These are phyloP conservation scores for Nesogale talazaci DNA, from an alignment of 2,113 vertebrate species.

Conservation along the genomic window DNA sequence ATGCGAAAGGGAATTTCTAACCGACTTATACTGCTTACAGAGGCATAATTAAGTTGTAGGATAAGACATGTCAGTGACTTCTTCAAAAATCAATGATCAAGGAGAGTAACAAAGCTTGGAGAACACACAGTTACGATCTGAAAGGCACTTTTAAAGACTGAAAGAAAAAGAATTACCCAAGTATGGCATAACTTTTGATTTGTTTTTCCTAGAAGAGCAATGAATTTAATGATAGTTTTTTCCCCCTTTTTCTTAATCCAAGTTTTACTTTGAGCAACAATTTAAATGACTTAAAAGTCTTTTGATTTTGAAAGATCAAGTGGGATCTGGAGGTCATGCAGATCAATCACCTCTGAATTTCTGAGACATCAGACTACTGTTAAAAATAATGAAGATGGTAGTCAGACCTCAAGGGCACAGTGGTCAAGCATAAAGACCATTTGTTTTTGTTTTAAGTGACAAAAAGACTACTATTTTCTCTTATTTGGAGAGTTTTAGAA, in stretches of 20 bases:
- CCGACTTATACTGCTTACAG: constrained; percentile 42
- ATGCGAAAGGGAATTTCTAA: constrained; percentile 56
- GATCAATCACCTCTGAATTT: background rate
- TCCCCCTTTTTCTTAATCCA: background rate
- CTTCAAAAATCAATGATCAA: constrained; percentile 57
- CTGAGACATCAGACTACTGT: background rate
- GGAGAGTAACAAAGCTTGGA: background rate
- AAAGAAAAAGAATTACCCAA: constrained; percentile 11
- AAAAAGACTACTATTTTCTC: background rate
- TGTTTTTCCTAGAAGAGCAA: constrained; percentile 21
- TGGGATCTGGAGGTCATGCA: background rate
- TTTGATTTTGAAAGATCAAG: no score
- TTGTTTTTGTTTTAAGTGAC: background rate
- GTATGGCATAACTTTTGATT: constrained; percentile 1
- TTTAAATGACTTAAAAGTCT: background rate
- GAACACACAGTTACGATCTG: background rate
- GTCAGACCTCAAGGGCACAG: background rate
- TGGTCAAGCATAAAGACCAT: background rate
- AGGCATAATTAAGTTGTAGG: constrained; percentile 48
- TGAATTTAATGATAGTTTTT: constrained; percentile 33
- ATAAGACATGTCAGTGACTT: constrained; percentile 23
- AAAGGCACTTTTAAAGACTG: constrained; percentile 36
- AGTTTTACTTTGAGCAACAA: background rate
- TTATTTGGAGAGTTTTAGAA: background rate
- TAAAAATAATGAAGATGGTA: background rate